Evolutionary conservation across 2,888 invertebrate species (phyloP).

Genomic region (Sminthurinus aureus): DNA sequence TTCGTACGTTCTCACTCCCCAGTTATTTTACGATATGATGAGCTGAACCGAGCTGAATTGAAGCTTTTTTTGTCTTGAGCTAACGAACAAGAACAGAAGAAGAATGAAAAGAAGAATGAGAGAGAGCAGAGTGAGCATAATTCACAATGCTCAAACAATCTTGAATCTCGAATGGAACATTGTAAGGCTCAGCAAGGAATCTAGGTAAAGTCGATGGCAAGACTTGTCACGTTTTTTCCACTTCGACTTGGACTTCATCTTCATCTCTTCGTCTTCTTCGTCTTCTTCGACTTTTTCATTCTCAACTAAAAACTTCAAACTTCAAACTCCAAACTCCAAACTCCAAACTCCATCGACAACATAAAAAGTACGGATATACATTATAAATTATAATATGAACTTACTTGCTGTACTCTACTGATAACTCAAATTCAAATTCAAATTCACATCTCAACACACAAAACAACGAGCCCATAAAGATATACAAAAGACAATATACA

Average conservation of each 20-base stretch:
- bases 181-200: conserved; percentile 31
- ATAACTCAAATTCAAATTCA: not conserved
- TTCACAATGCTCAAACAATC: conserved; percentile 16
- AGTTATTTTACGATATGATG: not conserved
- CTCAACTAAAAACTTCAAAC: not conserved
- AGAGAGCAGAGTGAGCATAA: not conserved
- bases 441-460: not conserved
- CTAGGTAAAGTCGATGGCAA: conserved; percentile 22
- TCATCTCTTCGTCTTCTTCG: conserved; percentile 7
- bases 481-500: not conserved
- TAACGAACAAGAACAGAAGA: conserved; percentile 14
- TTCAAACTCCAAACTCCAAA: too few relatives aligned
- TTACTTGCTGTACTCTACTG: not conserved
- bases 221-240: conserved; percentile 26
- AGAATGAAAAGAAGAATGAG: not conserved
- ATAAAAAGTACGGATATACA: not conserved
- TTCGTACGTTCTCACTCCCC: not conserved
- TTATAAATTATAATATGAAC: not conserved
- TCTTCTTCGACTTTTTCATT: not conserved
- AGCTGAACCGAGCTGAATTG: not conserved
- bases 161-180: conserved; percentile 13
- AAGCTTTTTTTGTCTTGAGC: conserved; percentile 2
- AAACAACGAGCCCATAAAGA: not conserved
- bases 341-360: not conserved
- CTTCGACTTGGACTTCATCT: not conserved